phyloP scores from a whole-genome alignment of 37 sponge, comb jelly and placozoan species.

The Eunapius fragilis region DNA sequence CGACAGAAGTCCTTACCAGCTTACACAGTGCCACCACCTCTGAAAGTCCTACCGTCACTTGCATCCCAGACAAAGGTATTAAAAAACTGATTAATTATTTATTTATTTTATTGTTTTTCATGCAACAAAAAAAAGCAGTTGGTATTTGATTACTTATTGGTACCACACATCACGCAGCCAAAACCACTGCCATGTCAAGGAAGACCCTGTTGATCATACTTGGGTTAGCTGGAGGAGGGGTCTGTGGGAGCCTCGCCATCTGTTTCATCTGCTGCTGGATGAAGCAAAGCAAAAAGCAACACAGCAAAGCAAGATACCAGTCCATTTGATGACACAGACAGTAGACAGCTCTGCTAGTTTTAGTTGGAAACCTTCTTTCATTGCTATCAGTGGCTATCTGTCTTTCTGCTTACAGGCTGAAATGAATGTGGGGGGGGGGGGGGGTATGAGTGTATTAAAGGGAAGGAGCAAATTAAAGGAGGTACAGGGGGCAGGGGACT shows the following conservation, averaged over 20 bases:
- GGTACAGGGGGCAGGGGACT: no score
- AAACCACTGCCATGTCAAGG: not conserved
- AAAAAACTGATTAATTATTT: not conserved
- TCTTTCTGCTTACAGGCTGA: no score
- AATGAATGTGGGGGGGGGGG: no score
- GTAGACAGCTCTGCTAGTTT: not conserved
- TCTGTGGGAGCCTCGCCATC: not conserved
- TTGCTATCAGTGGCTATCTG: no score
- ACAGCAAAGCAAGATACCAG: not conserved
- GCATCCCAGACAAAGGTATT: not conserved
- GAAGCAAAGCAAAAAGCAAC: not conserved
- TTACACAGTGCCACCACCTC: no score
- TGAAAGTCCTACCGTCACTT: not conserved
- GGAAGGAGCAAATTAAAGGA: no score
- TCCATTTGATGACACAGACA: not conserved
- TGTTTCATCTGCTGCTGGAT: not conserved
- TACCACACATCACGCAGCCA: not conserved
- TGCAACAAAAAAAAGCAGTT: no score
- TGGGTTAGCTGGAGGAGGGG: not conserved
- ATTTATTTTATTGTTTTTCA: not conserved
- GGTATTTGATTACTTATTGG: no score
- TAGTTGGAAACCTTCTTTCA: no score
- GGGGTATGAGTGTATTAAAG: no score
- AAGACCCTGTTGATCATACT: not conserved
- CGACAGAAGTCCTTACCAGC: not conserved